These are phyloP conservation scores for Pelvicachromis taeniatus DNA, from an alignment of 2,113 vertebrate genomes.

Conservation along the genomic window DNA sequence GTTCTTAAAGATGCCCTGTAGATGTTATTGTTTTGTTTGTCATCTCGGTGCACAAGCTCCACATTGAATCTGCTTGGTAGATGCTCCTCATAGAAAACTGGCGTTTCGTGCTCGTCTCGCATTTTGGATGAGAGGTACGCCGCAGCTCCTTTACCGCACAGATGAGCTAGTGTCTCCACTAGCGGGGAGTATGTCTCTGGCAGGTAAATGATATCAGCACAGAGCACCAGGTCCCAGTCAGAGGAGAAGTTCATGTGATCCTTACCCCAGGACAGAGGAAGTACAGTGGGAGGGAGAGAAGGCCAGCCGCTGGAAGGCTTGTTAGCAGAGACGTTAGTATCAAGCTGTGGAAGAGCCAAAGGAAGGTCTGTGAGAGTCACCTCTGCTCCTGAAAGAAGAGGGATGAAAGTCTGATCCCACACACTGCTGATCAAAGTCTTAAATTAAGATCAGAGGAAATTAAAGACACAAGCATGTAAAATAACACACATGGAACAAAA, in stretches of 20 bases:
- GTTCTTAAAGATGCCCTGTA: conserved; percentile 67
- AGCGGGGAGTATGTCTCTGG: conserved; percentile 78
- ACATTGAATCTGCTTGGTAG: conserved; percentile 74
- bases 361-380: conserved; percentile 86
- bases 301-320: conserved; percentile 57
- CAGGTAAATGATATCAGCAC: conserved; percentile 83
- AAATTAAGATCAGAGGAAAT: not conserved
- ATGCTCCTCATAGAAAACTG: conserved; percentile 69
- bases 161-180: conserved; percentile 76
- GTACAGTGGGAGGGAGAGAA: conserved; percentile 48
- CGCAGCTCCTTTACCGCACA: conserved; percentile 68
- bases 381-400: conserved; percentile 68
- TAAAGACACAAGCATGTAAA: not conserved
- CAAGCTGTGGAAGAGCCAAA: conserved; percentile 75
- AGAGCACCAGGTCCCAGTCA: conserved; percentile 82
- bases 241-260: conserved; percentile 75
- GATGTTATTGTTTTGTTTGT: conserved; percentile 76
- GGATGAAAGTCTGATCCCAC: not conserved
- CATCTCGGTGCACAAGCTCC: conserved; percentile 68
- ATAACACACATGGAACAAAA: not conserved
- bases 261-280: conserved; percentile 80
- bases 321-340: conserved; percentile 77
- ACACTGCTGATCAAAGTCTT: not conserved
- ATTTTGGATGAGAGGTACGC: conserved; percentile 82
- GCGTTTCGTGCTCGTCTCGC: conserved; percentile 74